Evolutionary conservation across 2,113 vertebrate genomes (phyloP).

Genomic region (Thinocorus orbignyianus): DNA sequence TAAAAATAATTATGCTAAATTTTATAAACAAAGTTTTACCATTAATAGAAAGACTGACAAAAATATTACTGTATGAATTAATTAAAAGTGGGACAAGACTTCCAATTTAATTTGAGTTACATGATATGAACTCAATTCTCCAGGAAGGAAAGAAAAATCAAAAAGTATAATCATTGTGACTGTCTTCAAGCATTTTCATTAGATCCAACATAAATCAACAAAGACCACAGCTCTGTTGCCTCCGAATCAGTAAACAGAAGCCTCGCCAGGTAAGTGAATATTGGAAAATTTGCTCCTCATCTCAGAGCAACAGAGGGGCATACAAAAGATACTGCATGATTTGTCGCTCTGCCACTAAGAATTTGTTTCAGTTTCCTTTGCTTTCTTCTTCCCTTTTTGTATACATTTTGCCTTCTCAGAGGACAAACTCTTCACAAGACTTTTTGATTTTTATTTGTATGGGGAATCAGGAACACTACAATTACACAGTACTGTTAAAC

Average conservation of each 20-base stretch:
- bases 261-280: background rate
- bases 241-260: background rate
- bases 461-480: background rate
- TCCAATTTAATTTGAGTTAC: background rate
- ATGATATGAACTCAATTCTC: background rate
- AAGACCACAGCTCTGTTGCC: background rate
- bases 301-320: background rate
- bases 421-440: background rate
- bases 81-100: background rate
- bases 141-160: background rate
- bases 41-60: background rate
- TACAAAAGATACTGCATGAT: background rate
- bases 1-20: background rate
- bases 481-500: background rate
- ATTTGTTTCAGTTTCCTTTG: background rate
- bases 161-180: background rate
- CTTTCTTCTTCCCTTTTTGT: background rate
- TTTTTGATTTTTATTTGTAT: background rate
- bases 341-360: background rate
- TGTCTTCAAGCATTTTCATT: background rate
- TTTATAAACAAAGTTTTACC: background rate
- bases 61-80: background rate
- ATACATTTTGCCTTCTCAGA: background rate
- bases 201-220: background rate
- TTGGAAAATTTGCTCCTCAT: background rate